Base-by-base conservation (phyloP, 2,888 invertebrate species). In the Oscheius sp. region DNA sequence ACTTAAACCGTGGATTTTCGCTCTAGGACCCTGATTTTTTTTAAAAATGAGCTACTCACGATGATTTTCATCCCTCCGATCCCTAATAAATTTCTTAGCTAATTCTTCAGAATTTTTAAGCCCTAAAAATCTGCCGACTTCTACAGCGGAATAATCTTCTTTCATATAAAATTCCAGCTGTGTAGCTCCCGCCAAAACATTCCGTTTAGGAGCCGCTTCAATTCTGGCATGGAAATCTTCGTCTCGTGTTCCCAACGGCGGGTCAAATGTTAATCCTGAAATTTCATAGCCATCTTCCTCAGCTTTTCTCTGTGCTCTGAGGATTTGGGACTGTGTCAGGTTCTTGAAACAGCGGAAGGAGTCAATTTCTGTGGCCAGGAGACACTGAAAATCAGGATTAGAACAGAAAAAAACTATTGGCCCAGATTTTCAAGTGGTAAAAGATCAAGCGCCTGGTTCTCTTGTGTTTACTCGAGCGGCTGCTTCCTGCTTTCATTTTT, bases 221-320 rank as follows among this genome's bases (percentile, higher is more conserved):
- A 66, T 2, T 18, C 35, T 12, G 9, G n/a, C 29, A n/a, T 27
- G 9, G 16, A 52, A 66, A 21, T 66, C 35, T 9, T 52, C 52
- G 18, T 49, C 3, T 27, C 12, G 23, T 12, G 13, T 18, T n/a
- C 6, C 49, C 1, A 66, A 16, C 25, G 66, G 66, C 6, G 49
- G 9, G n/a, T 18, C 27, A 18, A 52, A 66, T 0, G 35, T 29
- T 9, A 66, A 16, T 49, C 66, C 66, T 12, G n/a, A n/a, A 25
- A 52, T 16, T 35, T 52, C n/a, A 18, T 29, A 66, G 25, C 66
- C 66, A 21, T 29, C 66, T 52, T 66, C 66, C 35, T 66, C 66
- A 5, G 52, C 52, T 52, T 27, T 23, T 27, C 66, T 23, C n/a
- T 66, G 66, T 1, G 66, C 66, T 1, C 7, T 16, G 0, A 66